These are phyloP conservation scores for Brachionus calyciflorus DNA, from an alignment of 1,140 invertebrate genomes.

Conservation along the genomic window DNA sequence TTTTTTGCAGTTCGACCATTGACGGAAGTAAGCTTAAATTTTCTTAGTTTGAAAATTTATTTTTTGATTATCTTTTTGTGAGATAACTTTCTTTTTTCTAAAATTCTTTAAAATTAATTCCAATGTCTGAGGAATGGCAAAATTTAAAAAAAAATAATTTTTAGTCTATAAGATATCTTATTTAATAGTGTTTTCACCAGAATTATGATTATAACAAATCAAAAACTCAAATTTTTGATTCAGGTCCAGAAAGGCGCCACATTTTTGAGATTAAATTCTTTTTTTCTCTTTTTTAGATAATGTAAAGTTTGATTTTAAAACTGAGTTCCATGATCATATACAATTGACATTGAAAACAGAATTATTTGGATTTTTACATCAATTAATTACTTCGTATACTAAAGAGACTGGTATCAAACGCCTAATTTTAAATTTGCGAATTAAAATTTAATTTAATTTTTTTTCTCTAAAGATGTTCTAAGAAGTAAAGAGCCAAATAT, in stretches of 20 bases:
- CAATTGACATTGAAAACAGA: constrained; percentile 96
- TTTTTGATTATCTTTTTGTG: no score
- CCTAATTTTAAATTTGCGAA: neutral
- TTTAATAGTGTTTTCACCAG: no score
- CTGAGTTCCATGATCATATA: constrained; percentile 96
- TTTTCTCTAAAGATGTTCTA: constrained; percentile 1
- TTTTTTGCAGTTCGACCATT: constrained; percentile 21
- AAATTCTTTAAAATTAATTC: no score
- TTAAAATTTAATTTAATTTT: neutral
- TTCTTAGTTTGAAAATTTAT: no score
- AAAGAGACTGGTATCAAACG: constrained; percentile 22
- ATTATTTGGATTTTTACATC: constrained; percentile 93
- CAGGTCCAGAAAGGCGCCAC: no score
- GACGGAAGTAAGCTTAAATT: constrained; percentile 22
- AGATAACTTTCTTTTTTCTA: no score
- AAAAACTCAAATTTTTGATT: no score
- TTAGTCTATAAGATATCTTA: no score
- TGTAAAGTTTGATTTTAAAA: constrained; percentile 92
- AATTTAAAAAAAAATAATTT: no score
- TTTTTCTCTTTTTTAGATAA: constrained; percentile 76
- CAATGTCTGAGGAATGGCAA: no score
- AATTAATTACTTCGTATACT: constrained; percentile 84
- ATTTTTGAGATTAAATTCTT: no score
- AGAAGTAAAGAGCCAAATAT: constrained; percentile 50
- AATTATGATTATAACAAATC: no score